These are phyloP conservation scores for Rhamphomyia laevipes DNA, from an alignment of 2,888 invertebrate genomes.

Conservation along the genomic window DNA sequence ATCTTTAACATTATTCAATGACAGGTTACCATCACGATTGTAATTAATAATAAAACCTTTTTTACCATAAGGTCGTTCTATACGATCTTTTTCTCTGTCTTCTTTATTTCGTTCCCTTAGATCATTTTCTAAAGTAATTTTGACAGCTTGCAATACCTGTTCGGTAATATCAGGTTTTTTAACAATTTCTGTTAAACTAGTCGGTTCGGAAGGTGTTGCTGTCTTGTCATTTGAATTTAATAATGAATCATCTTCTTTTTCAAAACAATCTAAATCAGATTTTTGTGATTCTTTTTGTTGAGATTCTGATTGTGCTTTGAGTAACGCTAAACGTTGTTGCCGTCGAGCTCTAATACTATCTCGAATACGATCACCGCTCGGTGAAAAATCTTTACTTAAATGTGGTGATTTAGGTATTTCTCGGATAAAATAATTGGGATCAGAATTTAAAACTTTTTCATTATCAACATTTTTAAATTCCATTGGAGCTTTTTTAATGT, in stretches of 20 bases:
- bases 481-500: neutral
- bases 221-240: conserved; percentile 10
- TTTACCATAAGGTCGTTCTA: conserved; percentile 30
- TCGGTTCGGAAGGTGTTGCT: conserved; percentile 10
- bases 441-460: conserved; percentile 1
- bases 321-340: conserved; percentile 19
- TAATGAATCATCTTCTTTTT: conserved; percentile 1
- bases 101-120: conserved; percentile 4
- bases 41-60: conserved; percentile 35
- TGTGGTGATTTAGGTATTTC: conserved; percentile 38
- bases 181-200: conserved; percentile 11
- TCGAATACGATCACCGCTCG: conserved; percentile 34
- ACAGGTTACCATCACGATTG: conserved; percentile 30
- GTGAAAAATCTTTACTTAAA: conserved; percentile 37
- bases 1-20: conserved; percentile 34
- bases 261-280: neutral
- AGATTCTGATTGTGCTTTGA: neutral
- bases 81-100: conserved; percentile 15
- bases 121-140: conserved; percentile 23
- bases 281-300: neutral
- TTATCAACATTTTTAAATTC: neutral
- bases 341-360: conserved; percentile 36
- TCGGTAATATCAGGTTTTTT: conserved; percentile 21
- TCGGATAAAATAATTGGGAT: conserved; percentile 12
- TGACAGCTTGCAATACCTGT: conserved; percentile 27